Evolutionary conservation across 2,888 invertebrate species (phyloP).

Genomic region (Cacoxenus indagator): DNA sequence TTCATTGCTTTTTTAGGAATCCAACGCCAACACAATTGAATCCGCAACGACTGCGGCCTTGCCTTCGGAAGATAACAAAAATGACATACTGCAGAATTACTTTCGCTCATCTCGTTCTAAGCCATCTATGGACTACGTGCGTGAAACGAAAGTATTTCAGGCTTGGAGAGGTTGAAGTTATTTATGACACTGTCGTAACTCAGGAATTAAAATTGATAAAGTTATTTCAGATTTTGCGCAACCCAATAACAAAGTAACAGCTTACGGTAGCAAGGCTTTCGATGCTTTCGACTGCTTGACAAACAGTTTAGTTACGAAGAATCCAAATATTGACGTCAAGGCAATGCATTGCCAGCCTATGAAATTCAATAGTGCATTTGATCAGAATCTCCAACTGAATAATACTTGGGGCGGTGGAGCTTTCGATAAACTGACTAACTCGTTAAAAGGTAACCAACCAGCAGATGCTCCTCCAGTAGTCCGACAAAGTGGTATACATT

Average conservation of each 20-base stretch:
- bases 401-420: constrained; percentile 6
- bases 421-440: too few relatives aligned
- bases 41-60: too few relatives aligned
- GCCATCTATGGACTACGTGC: constrained; percentile 74
- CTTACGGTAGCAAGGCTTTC: not conserved
- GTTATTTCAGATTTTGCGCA: constrained; percentile 2
- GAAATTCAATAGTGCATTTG: not conserved
- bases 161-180: constrained; percentile 72
- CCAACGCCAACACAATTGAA: too few relatives aligned
- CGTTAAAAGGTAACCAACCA: too few relatives aligned
- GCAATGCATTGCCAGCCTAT: not conserved
- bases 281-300: not conserved
- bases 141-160: constrained; percentile 73
- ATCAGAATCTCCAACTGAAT: not conserved
- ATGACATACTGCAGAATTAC: constrained; percentile 79
- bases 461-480: too few relatives aligned
- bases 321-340: not conserved
- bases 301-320: not conserved
- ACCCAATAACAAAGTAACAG: constrained; percentile 2
- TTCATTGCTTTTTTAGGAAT: too few relatives aligned
- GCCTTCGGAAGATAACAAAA: constrained; percentile 64
- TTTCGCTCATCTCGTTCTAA: constrained; percentile 77
- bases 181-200: not conserved
- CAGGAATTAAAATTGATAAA: not conserved
- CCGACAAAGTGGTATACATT: not conserved